A percentile compares a stretch with the other conserved stretches of the same genome.
These are phyloP conservation scores for Apus apus DNA, from an alignment of 2,113 vertebrate species.

Conservation along the genomic window DNA sequence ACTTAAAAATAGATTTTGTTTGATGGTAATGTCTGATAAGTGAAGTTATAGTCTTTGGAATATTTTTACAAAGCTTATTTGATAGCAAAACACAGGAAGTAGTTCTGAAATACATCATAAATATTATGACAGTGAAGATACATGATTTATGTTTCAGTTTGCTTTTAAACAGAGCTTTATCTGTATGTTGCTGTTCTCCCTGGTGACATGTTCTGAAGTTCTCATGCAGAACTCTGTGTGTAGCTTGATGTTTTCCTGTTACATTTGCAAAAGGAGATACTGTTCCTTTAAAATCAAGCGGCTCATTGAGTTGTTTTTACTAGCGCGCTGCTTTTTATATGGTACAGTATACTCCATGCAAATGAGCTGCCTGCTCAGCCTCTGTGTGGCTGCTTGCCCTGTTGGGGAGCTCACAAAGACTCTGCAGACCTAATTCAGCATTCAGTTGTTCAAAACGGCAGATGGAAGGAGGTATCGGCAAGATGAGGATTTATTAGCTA, in stretches of 20 bases:
- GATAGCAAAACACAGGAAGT: neutral
- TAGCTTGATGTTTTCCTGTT: neutral
- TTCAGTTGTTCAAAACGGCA: conserved; percentile 69
- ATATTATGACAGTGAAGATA: neutral
- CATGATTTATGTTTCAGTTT: rapidly evolving
- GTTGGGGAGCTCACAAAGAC: conserved; percentile 71
- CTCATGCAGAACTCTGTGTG: neutral
- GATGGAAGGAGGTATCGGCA: conserved; percentile 72
- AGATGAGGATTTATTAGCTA: conserved; percentile 70
- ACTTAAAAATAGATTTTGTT: neutral
- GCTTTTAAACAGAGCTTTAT: neutral
- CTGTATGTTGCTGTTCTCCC: neutral
- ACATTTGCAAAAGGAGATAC: neutral
- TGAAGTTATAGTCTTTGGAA: neutral
- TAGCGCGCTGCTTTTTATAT: conserved; percentile 31
- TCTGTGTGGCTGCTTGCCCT: conserved; percentile 54
- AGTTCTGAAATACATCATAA: neutral
- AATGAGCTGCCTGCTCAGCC: conserved; percentile 70
- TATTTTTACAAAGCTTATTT: neutral
- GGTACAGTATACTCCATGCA: conserved; percentile 69
- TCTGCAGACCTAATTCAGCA: conserved; percentile 63
- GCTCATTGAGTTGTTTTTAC: conserved; percentile 52
- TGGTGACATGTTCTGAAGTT: neutral
- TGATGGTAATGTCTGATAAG: neutral
- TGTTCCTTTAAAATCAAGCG: conserved; percentile 73